phyloP scores from a whole-genome alignment of 2,888 invertebrate species.

The Subacronicta megacephala region DNA sequence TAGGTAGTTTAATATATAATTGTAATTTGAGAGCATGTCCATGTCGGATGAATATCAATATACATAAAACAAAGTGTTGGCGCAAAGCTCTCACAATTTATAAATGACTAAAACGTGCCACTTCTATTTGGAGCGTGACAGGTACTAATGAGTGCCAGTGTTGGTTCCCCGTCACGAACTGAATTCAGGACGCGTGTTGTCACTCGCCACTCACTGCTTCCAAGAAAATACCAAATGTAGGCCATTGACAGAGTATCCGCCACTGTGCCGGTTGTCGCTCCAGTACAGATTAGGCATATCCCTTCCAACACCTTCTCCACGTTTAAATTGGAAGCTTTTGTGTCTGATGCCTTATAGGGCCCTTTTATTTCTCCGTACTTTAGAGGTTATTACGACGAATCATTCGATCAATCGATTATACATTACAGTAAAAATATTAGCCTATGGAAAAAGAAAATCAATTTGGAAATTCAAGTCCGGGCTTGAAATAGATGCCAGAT shows the following conservation, averaged over 20 bases:
- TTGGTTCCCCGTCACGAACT: slow-evolving; percentile 58
- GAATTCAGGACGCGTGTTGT: slow-evolving; percentile 63
- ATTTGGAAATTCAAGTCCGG: slow-evolving; percentile 11
- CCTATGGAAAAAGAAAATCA: slow-evolving; percentile 14
- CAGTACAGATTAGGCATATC: slow-evolving; percentile 6
- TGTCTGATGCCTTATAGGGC: too few species aligned
- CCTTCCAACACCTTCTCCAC: background rate
- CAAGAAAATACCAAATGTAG: slow-evolving; percentile 69
- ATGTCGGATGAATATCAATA: slow-evolving; percentile 16
- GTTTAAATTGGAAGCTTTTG: background rate
- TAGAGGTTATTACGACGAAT: slow-evolving; percentile 5
- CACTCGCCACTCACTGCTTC: slow-evolving; percentile 62
- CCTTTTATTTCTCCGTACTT: too few species aligned
- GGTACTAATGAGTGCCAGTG: slow-evolving; percentile 73
- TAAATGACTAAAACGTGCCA: slow-evolving; percentile 63
- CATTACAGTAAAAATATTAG: slow-evolving; percentile 9
- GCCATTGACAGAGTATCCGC: slow-evolving; percentile 55
- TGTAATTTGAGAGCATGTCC: slow-evolving; percentile 33
- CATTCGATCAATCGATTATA: slow-evolving; percentile 19
- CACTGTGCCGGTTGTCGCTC: slow-evolving; percentile 8
- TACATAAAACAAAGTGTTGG: slow-evolving; percentile 34
- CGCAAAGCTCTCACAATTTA: slow-evolving; percentile 49
- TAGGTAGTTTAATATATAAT: too few species aligned
- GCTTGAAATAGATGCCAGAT: slow-evolving; percentile 36
- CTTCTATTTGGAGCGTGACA: slow-evolving; percentile 74